Percentiles rank a stretch among this genome's conserved stretches.
Evolutionary conservation across 2,888 invertebrate genomes (phyloP).

Genomic region (Oscheius sp.): DNA sequence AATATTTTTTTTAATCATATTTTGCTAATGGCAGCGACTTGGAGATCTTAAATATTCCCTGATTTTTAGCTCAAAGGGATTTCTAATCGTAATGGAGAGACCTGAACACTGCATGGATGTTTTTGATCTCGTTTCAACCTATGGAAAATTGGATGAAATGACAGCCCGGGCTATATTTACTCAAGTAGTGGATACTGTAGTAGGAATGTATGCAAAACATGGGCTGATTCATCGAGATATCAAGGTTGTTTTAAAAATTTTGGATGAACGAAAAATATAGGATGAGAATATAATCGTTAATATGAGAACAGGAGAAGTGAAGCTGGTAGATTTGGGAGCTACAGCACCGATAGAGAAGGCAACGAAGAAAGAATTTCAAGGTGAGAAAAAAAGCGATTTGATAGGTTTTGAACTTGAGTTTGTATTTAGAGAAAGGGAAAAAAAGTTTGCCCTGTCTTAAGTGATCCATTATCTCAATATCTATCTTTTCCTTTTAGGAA

Average conservation of each 20-base stretch:
- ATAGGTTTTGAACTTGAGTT: no score
- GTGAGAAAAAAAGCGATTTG: no score
- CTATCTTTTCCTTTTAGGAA: background rate
- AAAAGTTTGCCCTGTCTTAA: no score
- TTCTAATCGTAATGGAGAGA: slow-evolving; percentile 40
- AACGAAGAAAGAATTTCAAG: slow-evolving; percentile 63
- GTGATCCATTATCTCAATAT: no score
- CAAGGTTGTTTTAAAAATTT: slow-evolving; percentile 38
- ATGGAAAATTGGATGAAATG: slow-evolving; percentile 63
- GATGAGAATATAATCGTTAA: slow-evolving; percentile 67
- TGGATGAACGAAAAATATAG: slow-evolving; percentile 21
- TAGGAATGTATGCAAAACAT: slow-evolving; percentile 59
- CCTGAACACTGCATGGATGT: slow-evolving; percentile 64
- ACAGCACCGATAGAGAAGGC: slow-evolving; percentile 61
- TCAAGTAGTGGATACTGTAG: slow-evolving; percentile 63
- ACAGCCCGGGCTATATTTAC: slow-evolving; percentile 60
- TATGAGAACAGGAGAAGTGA: slow-evolving; percentile 63
- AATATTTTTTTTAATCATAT: no score
- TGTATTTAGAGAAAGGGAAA: no score
- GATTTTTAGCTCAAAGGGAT: slow-evolving; percentile 61
- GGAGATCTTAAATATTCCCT: background rate
- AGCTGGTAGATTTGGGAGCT: slow-evolving; percentile 66
- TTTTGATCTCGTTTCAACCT: slow-evolving; percentile 62
- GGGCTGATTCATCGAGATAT: slow-evolving; percentile 65
- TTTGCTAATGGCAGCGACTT: background rate